These are phyloP conservation scores for Phragmatobia fuliginosa DNA, from an alignment of 2,888 invertebrate genomes.

Conservation along the genomic window DNA sequence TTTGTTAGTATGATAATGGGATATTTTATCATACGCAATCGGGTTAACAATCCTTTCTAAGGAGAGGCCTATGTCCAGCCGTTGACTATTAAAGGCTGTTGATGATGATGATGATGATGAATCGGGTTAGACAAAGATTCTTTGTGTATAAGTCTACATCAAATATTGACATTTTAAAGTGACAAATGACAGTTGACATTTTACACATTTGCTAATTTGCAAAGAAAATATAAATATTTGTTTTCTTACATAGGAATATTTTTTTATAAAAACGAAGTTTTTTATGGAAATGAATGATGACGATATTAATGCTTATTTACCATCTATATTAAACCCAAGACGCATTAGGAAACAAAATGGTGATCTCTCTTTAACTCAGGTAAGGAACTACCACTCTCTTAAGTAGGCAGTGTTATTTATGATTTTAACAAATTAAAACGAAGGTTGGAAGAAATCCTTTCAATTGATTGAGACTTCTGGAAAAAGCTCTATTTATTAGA, in stretches of 20 bases:
- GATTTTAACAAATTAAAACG: background rate
- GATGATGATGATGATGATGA: too few species aligned
- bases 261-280: slow-evolving; percentile 5
- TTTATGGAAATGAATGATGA: slow-evolving; percentile 52
- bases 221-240: slow-evolving; percentile 16
- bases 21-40: too few species aligned
- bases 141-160: background rate
- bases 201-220: background rate
- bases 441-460: background rate
- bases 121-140: too few species aligned
- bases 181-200: background rate
- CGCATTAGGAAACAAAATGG: slow-evolving; percentile 55
- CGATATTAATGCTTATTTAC: slow-evolving; percentile 69
- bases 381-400: too few species aligned
- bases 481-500: background rate
- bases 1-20: too few species aligned
- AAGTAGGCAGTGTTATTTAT: slow-evolving; percentile 17
- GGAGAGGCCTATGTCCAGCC: too few species aligned
- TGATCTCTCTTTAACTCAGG: slow-evolving; percentile 69
- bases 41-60: too few species aligned
- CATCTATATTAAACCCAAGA: slow-evolving; percentile 75
- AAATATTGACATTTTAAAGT: background rate
- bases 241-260: slow-evolving; percentile 10
- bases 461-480: background rate
- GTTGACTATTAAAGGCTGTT: too few species aligned